Percentiles rank a stretch among this genome's conserved stretches.
Conservation (phyloP, 2,113 vertebrate species). For the Sitta europaea region DNA sequence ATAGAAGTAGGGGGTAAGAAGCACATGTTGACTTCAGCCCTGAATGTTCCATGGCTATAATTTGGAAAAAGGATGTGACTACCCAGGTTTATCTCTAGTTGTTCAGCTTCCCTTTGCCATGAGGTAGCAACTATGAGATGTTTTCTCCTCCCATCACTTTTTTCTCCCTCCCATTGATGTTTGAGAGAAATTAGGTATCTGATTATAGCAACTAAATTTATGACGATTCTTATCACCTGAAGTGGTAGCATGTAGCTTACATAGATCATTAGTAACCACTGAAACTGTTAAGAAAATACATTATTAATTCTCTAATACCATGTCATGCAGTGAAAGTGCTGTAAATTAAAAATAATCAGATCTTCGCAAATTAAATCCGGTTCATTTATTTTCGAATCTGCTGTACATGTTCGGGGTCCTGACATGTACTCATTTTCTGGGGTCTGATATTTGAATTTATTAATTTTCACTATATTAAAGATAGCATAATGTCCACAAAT, state of each 20-base stretch:
- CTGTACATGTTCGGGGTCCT: not conserved
- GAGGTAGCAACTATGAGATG: accelerated
- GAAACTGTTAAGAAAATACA: not conserved
- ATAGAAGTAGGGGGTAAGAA: not conserved
- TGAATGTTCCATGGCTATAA: not conserved
- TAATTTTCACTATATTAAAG: not conserved
- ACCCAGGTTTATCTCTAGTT: not conserved
- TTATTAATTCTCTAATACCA: not conserved
- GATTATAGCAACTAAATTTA: not conserved
- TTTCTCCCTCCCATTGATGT: not conserved
- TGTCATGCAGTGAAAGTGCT: not conserved
- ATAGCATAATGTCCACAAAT: not conserved
- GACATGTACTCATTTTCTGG: not conserved
- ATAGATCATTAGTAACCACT: not conserved
- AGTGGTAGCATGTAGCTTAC: not conserved
- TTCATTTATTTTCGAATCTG: not conserved
- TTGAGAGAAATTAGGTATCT: not conserved
- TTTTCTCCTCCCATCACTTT: not conserved
- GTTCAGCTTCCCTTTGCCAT: not conserved
- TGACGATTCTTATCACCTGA: not conserved
- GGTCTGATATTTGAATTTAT: not conserved
- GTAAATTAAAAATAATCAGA: not conserved
- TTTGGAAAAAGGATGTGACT: not conserved
- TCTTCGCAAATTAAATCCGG: not conserved
- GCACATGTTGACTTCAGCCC: not conserved